These are phyloP conservation scores for Lophotis ruficrista DNA, from an alignment of 2,113 vertebrate species.

Conservation along the genomic window DNA sequence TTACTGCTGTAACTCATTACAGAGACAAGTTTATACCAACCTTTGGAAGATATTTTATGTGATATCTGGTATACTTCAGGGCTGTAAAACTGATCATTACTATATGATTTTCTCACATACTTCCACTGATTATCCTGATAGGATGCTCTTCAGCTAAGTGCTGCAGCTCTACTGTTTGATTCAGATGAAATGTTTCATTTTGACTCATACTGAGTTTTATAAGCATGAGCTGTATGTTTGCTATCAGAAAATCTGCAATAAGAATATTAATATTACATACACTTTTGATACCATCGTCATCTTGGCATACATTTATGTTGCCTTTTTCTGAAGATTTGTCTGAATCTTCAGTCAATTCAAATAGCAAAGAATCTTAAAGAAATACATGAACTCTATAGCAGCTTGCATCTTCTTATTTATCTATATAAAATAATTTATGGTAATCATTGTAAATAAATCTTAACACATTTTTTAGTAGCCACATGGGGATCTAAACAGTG, in stretches of 20 bases:
- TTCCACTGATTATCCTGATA: neutral
- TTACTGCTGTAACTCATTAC: conserved; percentile 15
- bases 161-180: conserved; percentile 25
- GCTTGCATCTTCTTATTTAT: neutral
- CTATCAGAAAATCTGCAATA: conserved; percentile 46
- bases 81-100: neutral
- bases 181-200: conserved; percentile 40
- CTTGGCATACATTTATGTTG: conserved; percentile 3
- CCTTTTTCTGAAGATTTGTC: conserved; percentile 33
- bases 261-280: conserved; percentile 27
- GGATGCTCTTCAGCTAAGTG: neutral
- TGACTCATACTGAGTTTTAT: conserved; percentile 51
- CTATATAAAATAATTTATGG: neutral
- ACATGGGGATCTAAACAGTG: neutral
- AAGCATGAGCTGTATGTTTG: conserved; percentile 25
- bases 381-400: neutral
- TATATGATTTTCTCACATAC: neutral
- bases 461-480: neutral
- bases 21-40: conserved; percentile 19
- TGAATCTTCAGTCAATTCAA: neutral
- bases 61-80: conserved; percentile 14
- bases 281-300: conserved; percentile 8
- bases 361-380: neutral
- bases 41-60: neutral
- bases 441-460: neutral